A percentile compares a stretch with the other conserved stretches of the same genome.
phyloP scores from a whole-genome alignment of 2,797 vertebrate genomes.

The Alfaro cultratus region DNA sequence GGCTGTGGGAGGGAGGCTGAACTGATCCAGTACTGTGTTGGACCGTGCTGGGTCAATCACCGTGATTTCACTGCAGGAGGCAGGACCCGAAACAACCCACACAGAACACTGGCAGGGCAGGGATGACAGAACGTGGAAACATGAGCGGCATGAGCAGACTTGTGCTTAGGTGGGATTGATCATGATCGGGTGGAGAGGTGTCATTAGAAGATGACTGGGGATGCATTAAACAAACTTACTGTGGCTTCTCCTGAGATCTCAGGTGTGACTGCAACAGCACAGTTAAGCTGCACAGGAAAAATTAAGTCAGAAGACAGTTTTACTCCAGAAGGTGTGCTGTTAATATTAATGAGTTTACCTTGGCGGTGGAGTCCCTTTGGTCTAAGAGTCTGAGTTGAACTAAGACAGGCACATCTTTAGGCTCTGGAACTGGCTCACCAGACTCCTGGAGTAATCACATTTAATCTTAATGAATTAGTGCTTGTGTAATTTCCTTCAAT shows the following conservation, averaged over 20 bases:
- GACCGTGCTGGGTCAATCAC: constrained; percentile 86
- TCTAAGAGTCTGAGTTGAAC: constrained; percentile 84
- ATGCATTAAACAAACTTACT: constrained; percentile 63
- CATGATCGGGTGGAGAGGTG: constrained; percentile 23
- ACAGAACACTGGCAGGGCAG: constrained; percentile 79
- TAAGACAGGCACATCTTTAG: constrained; percentile 83
- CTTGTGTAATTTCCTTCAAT: background rate
- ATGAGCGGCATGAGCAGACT: constrained; percentile 35
- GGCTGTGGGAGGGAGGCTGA: constrained; percentile 83
- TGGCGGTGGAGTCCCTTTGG: constrained; percentile 85
- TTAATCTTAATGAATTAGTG: background rate
- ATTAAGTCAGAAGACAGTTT: background rate
- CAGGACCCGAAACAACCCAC: constrained; percentile 86
- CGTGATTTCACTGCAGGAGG: constrained; percentile 85
- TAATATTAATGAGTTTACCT: constrained; percentile 65
- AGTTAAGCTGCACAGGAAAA: constrained; percentile 73
- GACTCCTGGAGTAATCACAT: constrained; percentile 65
- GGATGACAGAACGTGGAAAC: constrained; percentile 40
- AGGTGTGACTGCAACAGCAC: constrained; percentile 78
- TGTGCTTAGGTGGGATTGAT: constrained; percentile 21
- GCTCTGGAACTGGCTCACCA: constrained; percentile 68
- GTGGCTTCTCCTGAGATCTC: constrained; percentile 80
- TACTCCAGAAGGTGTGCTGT: background rate
- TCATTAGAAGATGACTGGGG: constrained; percentile 30
- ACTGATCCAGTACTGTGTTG: constrained; percentile 88